Evolutionary conservation across 2,888 invertebrate species (phyloP), one percentile per base, ranked within the genome.

Genomic region (Hirtodrosophila trivittata): DNA sequence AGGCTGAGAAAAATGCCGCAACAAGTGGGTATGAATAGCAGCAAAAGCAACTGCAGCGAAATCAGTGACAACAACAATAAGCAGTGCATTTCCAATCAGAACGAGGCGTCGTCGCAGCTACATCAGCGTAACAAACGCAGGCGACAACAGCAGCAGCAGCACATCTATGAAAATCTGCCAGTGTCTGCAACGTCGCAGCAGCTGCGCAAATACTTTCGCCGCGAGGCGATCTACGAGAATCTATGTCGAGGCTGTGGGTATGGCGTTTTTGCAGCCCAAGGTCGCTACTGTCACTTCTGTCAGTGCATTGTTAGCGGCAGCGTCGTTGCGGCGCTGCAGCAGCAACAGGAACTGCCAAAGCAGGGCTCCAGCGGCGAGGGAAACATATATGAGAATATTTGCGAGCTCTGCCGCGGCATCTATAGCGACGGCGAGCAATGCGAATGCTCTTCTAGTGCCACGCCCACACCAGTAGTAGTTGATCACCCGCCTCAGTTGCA

Each of bases 361-460:
- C 41, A 39, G 10, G 28, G 45, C 33, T 14, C 35, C 52, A 35
- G 13, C 58, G 55, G 33, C 14, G 66, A 66, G 7, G 45, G 49
- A 18, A 74, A 84, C 37, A 90, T 90, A 45, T 90, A 90, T 59
- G 91, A 90, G 65, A 90, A 90, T 69, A 87, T 90, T 30, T 90
- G 90, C 68, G 87, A 86, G 39, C 74, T 82, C 39, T 91, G 90
- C 42, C 85, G 86, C n/a, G 68, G 76, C 50, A 78, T 90, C 16
- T 90, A 82, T 58, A 88, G 86, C 62, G 82, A 82, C 39, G 85
- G 83, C 25, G 84, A 77, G 1, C 85, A 83, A 42, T 90, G 90
- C 35, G 64, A 74, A 14, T 85, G 81, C 25, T 33, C 35, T 0
- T n/a, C 33, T 9, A 54, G 37, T 30, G 47, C 38, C 41, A 46